Evolutionary conservation across 2,888 invertebrate genomes (phyloP).

Genomic region (Pyralis farinalis): DNA sequence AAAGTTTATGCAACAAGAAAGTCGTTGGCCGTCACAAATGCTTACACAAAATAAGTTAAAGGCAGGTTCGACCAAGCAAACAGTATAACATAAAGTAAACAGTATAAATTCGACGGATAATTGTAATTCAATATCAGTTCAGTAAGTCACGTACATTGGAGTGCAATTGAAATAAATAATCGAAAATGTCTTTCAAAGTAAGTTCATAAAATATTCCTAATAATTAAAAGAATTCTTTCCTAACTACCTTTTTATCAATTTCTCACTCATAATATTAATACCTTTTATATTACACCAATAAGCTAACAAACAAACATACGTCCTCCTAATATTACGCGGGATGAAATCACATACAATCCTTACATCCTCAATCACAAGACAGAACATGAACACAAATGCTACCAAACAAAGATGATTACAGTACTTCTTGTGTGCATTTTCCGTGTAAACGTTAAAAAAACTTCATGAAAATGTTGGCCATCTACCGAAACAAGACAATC

Average conservation of each 20-base stretch:
- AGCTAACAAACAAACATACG: too few relatives aligned
- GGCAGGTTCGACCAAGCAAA: slow-evolving; percentile 1
- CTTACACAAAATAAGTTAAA: slow-evolving; percentile 15
- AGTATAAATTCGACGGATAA: not conserved
- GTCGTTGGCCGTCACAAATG: slow-evolving; percentile 15
- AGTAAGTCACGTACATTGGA: not conserved
- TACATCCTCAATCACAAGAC: too few relatives aligned
- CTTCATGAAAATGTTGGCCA: too few relatives aligned
- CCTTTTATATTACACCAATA: too few relatives aligned
- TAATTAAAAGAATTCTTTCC: too few relatives aligned
- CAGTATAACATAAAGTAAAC: slow-evolving; percentile 8
- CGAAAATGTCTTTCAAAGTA: slow-evolving; percentile 7
- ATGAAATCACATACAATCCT: not conserved
- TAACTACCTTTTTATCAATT: too few relatives aligned
- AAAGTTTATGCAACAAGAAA: not conserved
- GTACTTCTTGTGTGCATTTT: too few relatives aligned
- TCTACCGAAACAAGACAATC: too few relatives aligned
- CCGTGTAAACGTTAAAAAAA: too few relatives aligned
- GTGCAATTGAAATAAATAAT: not conserved
- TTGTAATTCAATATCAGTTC: not conserved
- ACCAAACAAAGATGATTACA: too few relatives aligned
- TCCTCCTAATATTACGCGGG: too few relatives aligned
- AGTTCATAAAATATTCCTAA: not conserved
- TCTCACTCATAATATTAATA: not conserved
- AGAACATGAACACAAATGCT: too few relatives aligned